Conservation (phyloP, 2,888 invertebrate species). For the Ophraella communa region DNA sequence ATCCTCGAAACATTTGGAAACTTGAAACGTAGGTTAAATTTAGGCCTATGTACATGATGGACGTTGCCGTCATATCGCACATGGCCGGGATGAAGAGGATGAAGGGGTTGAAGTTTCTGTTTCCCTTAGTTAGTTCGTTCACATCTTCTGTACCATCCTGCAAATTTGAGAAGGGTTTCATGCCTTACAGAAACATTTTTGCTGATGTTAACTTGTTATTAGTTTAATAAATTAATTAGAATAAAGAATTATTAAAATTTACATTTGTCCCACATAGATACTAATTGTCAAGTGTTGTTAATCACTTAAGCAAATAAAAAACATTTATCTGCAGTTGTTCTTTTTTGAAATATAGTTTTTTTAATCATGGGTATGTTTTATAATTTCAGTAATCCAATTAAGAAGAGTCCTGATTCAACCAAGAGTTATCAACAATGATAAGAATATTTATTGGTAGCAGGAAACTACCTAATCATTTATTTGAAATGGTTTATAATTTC, state of each 20-base stretch:
- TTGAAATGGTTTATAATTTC: neutral
- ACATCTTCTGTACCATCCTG: conserved; percentile 62
- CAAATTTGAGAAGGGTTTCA: neutral
- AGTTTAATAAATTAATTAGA: neutral
- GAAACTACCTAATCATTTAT: no score
- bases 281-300: neutral
- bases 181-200: neutral
- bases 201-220: no score
- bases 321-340: no score
- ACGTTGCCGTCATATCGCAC: conserved; percentile 88
- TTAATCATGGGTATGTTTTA: no score
- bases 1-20: conserved; percentile 93
- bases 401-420: no score
- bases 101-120: conserved; percentile 78
- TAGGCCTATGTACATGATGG: conserved; percentile 89
- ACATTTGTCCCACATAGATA: neutral
- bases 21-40: conserved; percentile 92
- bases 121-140: conserved; percentile 71
- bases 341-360: neutral
- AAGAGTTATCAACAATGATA: no score
- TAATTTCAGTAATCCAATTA: no score
- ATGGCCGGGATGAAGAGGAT: conserved; percentile 85
- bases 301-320: no score
- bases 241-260: no score
- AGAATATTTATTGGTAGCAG: no score